Conservation (phyloP, 2,797 vertebrate genomes). For the Hoplostethus atlanticus region DNA sequence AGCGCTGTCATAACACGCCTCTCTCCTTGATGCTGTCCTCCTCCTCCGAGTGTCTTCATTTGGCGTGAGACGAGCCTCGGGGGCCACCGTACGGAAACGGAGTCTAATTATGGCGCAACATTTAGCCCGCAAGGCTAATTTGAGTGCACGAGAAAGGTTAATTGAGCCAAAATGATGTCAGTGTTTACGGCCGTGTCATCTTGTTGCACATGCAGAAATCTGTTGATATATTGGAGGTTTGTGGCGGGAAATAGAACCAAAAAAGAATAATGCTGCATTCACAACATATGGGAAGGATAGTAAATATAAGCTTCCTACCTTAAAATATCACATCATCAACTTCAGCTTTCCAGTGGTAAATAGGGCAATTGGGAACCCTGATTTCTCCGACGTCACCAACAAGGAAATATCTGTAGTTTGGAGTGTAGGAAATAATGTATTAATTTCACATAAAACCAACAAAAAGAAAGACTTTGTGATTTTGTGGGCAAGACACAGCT, state of each 20-base stretch:
- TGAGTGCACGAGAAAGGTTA: conserved; percentile 58
- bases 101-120: conserved; percentile 56
- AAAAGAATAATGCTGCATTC: background rate
- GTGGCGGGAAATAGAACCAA: conserved; percentile 11
- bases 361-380: no score
- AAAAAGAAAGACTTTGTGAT: no score
- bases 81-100: conserved; percentile 49
- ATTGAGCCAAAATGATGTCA: conserved; percentile 48
- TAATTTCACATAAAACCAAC: no score
- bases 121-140: conserved; percentile 38
- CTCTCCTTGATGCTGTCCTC: conserved; percentile 46
- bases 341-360: no score
- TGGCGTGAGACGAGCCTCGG: conserved; percentile 40
- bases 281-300: background rate
- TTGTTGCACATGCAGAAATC: background rate
- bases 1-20: conserved; percentile 64
- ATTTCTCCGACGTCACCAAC: no score
- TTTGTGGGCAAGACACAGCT: no score
- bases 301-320: no score
- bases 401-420: no score
- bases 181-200: conserved; percentile 12
- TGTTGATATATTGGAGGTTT: background rate
- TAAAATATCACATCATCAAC: no score
- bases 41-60: conserved; percentile 44
- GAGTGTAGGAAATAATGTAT: no score